These are phyloP conservation scores for Lerista edwardsae DNA, from an alignment of 2,797 vertebrate genomes.

Conservation along the genomic window DNA sequence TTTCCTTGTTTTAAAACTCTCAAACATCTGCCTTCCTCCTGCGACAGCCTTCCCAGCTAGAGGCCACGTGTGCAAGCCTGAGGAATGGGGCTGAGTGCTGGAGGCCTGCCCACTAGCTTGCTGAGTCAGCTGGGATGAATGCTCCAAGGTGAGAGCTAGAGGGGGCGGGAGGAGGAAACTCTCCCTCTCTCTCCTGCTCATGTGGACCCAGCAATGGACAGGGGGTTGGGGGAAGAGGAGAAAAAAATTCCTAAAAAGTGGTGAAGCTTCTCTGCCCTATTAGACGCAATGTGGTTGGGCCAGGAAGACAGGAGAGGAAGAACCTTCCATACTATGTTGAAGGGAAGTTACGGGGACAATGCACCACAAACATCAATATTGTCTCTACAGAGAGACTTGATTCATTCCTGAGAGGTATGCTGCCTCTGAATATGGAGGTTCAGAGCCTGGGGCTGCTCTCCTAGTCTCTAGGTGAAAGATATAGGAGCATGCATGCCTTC, in stretches of 20 bases:
- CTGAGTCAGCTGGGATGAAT: slow-evolving; percentile 49
- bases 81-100: not conserved
- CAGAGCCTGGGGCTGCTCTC: not conserved
- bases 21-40: not conserved
- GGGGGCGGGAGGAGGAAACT: no score
- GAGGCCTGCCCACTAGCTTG: not conserved
- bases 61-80: accelerated
- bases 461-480: no score
- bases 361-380: not conserved
- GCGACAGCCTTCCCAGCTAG: not conserved
- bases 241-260: no score
- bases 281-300: no score
- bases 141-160: not conserved
- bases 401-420: not conserved
- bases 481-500: not conserved
- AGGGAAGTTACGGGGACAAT: not conserved
- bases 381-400: not conserved
- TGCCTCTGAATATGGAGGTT: not conserved
- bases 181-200: not conserved
- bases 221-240: not conserved
- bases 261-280: no score
- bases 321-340: not conserved
- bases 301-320: not conserved
- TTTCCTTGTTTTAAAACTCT: not conserved
- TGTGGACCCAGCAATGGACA: not conserved